A percentile compares a stretch with the other conserved stretches of the same genome.
Conservation (phyloP, 23 tunicate genomes). For the Pegea sp. region DNA sequence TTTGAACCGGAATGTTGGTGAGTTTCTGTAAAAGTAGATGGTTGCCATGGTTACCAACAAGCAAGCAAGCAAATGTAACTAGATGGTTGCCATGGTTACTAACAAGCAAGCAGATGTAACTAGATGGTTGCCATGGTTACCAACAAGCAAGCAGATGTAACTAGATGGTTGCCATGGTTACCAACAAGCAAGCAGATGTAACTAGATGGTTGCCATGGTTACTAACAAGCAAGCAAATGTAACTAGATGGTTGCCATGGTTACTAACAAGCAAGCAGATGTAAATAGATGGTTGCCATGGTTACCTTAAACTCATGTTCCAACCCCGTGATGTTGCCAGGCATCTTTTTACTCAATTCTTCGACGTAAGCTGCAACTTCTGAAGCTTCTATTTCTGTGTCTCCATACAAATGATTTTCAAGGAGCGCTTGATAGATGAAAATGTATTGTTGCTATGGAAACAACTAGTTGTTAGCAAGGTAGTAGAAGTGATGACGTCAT, state of each 20-base stretch:
- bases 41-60: too few relatives aligned
- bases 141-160: too few relatives aligned
- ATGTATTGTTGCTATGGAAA: conserved; percentile 78
- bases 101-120: too few relatives aligned
- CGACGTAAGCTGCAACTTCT: conserved; percentile 55
- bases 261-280: background rate
- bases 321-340: conserved; percentile 91
- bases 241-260: too few relatives aligned
- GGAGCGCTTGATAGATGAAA: conserved; percentile 81
- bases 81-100: too few relatives aligned
- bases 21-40: conserved; percentile 75
- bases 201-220: too few relatives aligned
- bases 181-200: too few relatives aligned
- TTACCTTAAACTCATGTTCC: conserved; percentile 89
- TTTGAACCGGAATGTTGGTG: conserved; percentile 76
- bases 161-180: too few relatives aligned
- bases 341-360: conserved; percentile 52
- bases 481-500: background rate
- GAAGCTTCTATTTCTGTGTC: conserved; percentile 89
- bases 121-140: too few relatives aligned
- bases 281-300: background rate
- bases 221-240: too few relatives aligned
- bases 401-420: conserved; percentile 81
- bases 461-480: background rate
- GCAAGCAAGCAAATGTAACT: too few relatives aligned